phyloP scores from a whole-genome alignment of 2,888 invertebrate species.

The Megalurothrips usitatus region DNA sequence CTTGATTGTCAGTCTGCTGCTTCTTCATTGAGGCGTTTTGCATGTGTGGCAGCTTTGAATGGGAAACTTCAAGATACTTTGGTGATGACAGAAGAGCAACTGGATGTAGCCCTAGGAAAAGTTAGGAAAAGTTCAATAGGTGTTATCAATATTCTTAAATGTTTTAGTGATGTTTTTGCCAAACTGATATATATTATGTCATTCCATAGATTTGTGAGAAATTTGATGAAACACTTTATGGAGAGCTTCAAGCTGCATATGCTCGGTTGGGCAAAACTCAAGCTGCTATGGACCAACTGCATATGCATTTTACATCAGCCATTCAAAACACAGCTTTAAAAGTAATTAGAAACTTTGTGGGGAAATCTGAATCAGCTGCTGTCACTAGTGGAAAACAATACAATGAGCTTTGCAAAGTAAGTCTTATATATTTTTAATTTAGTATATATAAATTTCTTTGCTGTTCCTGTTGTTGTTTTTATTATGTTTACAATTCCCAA shows the following conservation, averaged over 20 bases:
- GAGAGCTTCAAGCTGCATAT: slow-evolving; percentile 82
- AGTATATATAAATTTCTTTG: neutral
- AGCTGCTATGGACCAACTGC: slow-evolving; percentile 88
- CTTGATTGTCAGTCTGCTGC: slow-evolving; percentile 84
- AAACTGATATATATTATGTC: neutral
- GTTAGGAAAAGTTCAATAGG: slow-evolving; percentile 48
- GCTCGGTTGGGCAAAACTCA: slow-evolving; percentile 84
- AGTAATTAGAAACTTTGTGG: slow-evolving; percentile 54
- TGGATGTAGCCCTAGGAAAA: slow-evolving; percentile 80
- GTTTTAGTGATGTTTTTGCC: neutral
- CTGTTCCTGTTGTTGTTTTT: neutral
- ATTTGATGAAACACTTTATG: slow-evolving; percentile 75
- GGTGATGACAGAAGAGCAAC: slow-evolving; percentile 83
- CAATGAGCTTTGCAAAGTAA: slow-evolving; percentile 69
- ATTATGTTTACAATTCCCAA: slow-evolving; percentile 26
- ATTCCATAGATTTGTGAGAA: slow-evolving; percentile 55
- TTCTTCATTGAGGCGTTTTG: slow-evolving; percentile 76
- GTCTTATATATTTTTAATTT: slow-evolving; percentile 24
- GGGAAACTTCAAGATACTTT: slow-evolving; percentile 85
- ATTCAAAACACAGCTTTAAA: slow-evolving; percentile 74
- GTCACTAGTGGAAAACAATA: slow-evolving; percentile 63
- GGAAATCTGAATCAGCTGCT: slow-evolving; percentile 47
- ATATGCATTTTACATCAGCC: slow-evolving; percentile 91
- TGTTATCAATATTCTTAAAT: neutral
- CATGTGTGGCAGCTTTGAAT: slow-evolving; percentile 83